phyloP scores from a whole-genome alignment of 2,113 vertebrate genomes.

The Microcebus murinus region DNA sequence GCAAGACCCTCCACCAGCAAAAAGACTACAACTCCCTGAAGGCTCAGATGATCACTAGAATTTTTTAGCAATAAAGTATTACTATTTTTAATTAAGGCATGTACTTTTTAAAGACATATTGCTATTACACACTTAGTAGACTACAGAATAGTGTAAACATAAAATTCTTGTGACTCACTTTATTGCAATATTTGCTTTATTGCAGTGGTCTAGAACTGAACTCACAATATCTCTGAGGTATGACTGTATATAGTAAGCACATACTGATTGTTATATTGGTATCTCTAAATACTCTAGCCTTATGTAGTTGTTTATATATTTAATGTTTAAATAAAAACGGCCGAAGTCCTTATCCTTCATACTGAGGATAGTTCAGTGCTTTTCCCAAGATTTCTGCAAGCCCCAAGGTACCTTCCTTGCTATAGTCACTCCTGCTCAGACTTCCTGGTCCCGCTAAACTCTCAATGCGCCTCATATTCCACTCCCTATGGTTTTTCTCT shows the following conservation, averaged over 20 bases:
- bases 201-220: not conserved
- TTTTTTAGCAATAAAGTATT: not conserved
- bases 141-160: not conserved
- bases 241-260: not conserved
- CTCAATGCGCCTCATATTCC: not conserved
- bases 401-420: not conserved
- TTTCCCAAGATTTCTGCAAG: conserved; percentile 18
- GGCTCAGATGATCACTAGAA: not conserved
- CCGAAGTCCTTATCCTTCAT: not conserved
- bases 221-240: not conserved
- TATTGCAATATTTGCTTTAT: not conserved
- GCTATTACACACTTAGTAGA: not conserved
- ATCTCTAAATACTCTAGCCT: not conserved
- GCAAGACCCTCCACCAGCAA: not conserved
- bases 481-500: not conserved
- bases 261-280: not conserved
- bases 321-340: not conserved
- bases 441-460: not conserved
- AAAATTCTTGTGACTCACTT: not conserved
- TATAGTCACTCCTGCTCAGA: not conserved
- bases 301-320: not conserved
- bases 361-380: not conserved
- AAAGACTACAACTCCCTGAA: not conserved
- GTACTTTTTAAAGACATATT: not conserved
- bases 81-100: not conserved